Evolutionary conservation across 2,888 invertebrate species (phyloP).

Genomic region (Camptogramma bilineatum): DNA sequence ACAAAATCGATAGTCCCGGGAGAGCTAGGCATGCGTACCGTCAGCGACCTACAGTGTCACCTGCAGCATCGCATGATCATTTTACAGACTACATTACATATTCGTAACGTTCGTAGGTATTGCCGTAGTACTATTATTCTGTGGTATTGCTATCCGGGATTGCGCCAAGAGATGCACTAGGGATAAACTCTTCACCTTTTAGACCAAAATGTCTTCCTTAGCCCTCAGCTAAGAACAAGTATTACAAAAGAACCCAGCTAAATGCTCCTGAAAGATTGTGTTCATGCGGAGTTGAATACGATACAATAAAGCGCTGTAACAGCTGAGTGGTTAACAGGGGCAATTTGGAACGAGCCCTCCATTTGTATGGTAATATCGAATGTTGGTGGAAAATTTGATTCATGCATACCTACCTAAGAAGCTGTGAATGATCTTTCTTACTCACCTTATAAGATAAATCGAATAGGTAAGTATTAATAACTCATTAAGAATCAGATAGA

Average conservation of each 20-base stretch:
- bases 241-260: not conserved
- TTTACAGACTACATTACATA: not conserved
- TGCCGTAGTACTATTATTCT: too few species aligned
- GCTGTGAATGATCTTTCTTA: not conserved
- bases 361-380: constrained; percentile 16
- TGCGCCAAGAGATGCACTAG: too few species aligned
- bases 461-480: too few species aligned
- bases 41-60: not conserved
- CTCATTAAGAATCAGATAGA: too few species aligned
- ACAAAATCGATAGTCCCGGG: constrained; percentile 41
- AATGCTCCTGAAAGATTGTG: constrained; percentile 1
- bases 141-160: too few species aligned
- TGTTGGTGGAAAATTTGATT: constrained; percentile 10
- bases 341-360: constrained; percentile 16
- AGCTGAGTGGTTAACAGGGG: constrained; percentile 19
- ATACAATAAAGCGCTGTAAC: constrained; percentile 7
- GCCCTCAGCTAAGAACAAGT: too few species aligned
- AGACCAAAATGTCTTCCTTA: too few species aligned
- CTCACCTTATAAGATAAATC: not conserved
- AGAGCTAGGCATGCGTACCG: constrained; percentile 42
- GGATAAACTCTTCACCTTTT: too few species aligned
- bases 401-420: not conserved
- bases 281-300: not conserved
- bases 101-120: not conserved
- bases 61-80: constrained; percentile 10